Evolutionary conservation across 2,888 invertebrate species (phyloP).

Genomic region (Ecliptopera silaceata): DNA sequence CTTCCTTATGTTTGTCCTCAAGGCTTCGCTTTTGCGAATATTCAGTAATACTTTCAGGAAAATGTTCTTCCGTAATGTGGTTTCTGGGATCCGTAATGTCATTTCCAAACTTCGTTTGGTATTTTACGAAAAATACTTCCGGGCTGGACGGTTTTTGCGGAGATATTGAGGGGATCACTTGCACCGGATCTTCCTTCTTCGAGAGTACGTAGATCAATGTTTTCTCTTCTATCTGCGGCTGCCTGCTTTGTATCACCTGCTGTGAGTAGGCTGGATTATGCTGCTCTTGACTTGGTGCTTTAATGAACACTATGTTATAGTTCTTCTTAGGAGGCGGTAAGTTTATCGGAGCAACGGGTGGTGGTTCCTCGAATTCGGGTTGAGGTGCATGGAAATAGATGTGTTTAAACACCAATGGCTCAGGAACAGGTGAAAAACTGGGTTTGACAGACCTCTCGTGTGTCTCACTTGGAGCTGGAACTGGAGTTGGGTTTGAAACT

Average conservation of each 20-base stretch:
- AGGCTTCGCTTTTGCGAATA: slow-evolving; percentile 35
- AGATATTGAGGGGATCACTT: slow-evolving; percentile 30
- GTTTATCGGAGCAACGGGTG: slow-evolving; percentile 59
- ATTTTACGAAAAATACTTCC: slow-evolving; percentile 89
- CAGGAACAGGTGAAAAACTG: slow-evolving; percentile 12
- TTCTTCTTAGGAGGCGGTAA: slow-evolving; percentile 82
- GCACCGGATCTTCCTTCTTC: slow-evolving; percentile 85
- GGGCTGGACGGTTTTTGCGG: slow-evolving; percentile 73
- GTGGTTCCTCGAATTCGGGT: slow-evolving; percentile 84
- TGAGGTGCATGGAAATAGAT: slow-evolving; percentile 90
- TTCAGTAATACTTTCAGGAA: slow-evolving; percentile 32
- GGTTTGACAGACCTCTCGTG: slow-evolving; percentile 14
- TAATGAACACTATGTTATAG: slow-evolving; percentile 90
- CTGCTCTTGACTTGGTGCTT: slow-evolving; percentile 86
- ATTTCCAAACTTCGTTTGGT: slow-evolving; percentile 41
- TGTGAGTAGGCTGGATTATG: slow-evolving; percentile 53
- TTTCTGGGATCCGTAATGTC: slow-evolving; percentile 38
- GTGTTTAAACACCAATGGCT: slow-evolving; percentile 85
- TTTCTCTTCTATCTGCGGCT: slow-evolving; percentile 85
- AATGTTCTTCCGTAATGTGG: slow-evolving; percentile 30
- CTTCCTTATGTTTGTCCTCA: not conserved
- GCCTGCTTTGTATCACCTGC: slow-evolving; percentile 84
- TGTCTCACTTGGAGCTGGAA: slow-evolving; percentile 1
- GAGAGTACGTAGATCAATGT: slow-evolving; percentile 89
- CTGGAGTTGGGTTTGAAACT: too few species aligned